Conservation (phyloP, 30 jellyfish, hydroid and myxozoan genomes). For the Turritopsis dohrnii region DNA sequence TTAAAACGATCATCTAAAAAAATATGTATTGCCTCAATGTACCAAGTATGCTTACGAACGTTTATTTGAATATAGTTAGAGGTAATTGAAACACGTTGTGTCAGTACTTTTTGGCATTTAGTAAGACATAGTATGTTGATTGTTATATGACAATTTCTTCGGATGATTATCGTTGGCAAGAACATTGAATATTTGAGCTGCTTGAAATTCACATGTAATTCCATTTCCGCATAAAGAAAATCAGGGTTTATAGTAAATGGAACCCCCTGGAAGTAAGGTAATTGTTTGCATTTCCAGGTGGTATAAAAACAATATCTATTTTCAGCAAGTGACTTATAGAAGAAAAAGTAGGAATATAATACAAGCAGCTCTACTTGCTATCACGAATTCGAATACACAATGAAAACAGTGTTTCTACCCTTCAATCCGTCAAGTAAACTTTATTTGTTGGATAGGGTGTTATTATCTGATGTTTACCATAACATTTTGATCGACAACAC, state of each 20-base stretch:
- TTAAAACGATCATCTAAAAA: not conserved
- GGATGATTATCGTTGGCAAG: not conserved
- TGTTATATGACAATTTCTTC: not conserved
- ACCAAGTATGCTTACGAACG: not conserved
- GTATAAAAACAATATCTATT: not conserved
- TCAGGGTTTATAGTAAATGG: not conserved
- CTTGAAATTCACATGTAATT: not conserved
- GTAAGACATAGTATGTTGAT: not conserved
- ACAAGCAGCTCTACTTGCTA: not conserved
- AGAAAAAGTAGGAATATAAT: not conserved
- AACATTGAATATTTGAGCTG: not conserved
- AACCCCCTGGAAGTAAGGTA: not conserved
- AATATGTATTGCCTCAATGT: not conserved
- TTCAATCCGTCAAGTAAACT: not conserved
- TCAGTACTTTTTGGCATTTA: not conserved
- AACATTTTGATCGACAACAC: not conserved
- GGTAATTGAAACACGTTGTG: not conserved
- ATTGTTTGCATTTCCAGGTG: not conserved
- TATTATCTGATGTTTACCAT: not conserved
- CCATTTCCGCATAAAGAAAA: not conserved
- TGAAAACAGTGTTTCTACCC: not conserved
- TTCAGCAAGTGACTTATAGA: not conserved
- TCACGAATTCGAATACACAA: not conserved
- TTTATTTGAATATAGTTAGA: not conserved
- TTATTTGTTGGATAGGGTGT: not conserved